Percentiles rank a stretch among this genome's conserved stretches.
phyloP scores from a whole-genome alignment of 2,888 invertebrate species.

The Agonopterix alstromeriana region DNA sequence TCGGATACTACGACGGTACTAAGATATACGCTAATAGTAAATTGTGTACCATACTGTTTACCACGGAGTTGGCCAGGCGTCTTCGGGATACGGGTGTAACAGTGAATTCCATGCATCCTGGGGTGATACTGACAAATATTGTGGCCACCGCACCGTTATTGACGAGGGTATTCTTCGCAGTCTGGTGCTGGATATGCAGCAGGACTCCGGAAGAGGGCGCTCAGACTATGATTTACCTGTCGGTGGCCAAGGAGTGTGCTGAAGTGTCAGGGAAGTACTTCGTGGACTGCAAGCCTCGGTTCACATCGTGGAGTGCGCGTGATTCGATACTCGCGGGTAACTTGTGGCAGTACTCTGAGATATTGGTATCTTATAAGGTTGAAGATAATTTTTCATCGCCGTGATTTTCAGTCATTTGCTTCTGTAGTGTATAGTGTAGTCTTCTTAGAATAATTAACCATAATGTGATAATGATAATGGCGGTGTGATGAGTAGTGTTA shows the following conservation, averaged over 20 bases:
- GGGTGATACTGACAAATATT: constrained; percentile 84
- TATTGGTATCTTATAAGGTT: not conserved
- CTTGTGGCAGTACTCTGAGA: constrained; percentile 3
- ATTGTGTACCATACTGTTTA: constrained; percentile 34
- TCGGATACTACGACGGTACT: constrained; percentile 3
- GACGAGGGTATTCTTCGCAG: constrained; percentile 6
- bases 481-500: too few relatives aligned
- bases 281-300: constrained; percentile 76
- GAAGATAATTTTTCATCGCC: not conserved
- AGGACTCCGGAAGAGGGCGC: constrained; percentile 83
- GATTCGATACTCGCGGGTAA: not conserved
- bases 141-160: constrained; percentile 76
- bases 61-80: constrained; percentile 34
- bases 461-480: too few relatives aligned
- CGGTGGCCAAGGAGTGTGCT: constrained; percentile 81
- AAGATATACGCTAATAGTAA: constrained; percentile 31
- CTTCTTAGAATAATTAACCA: too few relatives aligned
- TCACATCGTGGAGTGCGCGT: constrained; percentile 1
- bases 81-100: constrained; percentile 70
- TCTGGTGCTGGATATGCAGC: constrained; percentile 27
- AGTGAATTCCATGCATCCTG: constrained; percentile 87
- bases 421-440: too few relatives aligned
- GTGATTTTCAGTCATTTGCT: too few relatives aligned
- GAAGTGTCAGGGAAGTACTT: constrained; percentile 82
- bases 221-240: constrained; percentile 81